Base-by-base conservation (phyloP, 2,113 vertebrate species). In the Burhinus bistriatus region DNA sequence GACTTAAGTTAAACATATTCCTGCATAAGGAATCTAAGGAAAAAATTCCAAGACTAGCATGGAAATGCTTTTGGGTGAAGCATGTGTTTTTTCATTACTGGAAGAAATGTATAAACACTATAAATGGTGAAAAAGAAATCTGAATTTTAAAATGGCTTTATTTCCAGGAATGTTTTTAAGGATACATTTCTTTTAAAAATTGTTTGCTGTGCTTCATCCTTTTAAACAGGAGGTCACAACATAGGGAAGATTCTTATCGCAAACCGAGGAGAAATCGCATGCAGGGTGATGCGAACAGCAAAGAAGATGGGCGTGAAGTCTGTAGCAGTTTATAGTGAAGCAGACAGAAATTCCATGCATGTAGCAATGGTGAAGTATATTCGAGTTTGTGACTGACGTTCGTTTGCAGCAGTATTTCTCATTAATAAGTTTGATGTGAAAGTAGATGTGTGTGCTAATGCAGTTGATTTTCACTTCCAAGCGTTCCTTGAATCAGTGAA, bases 181-280 rank as follows among this genome's bases (percentile, higher is more conserved):
- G 15, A 21, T 72, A 3, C 62, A 9, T 66, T 80, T 83, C 1
- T 76, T 85, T 45, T 22, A 5, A 45, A 40, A 44, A 20, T 40
- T 17, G 32, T 47, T 83, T 47, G 64, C 38, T 90, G 38, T 96
- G n/a, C n/a, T 87, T 65, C 61, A 51, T 96, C 69, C 59, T 97
- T 87, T 87, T 87, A 26, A 96, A 18, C 90, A 99, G 99, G 98
- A 73, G 92, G 81, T 78, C 97, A 80, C 58, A 98, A 97, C 90
- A 99, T 99, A 80, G 98, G 99, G 94, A 99, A 99, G 83, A 98
- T 99, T 76, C 98, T 99, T 8, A 98, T 99, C 5, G 99, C 99
- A 90, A 99, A 99, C 90, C 97, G 99, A 92, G 99, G 99, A 66
- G 99, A 99, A 98, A 99, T 99, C 11, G 99, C 99, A 0, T 99